phyloP scores from a whole-genome alignment of 2,797 vertebrate genomes.

The Falco columbarius region DNA sequence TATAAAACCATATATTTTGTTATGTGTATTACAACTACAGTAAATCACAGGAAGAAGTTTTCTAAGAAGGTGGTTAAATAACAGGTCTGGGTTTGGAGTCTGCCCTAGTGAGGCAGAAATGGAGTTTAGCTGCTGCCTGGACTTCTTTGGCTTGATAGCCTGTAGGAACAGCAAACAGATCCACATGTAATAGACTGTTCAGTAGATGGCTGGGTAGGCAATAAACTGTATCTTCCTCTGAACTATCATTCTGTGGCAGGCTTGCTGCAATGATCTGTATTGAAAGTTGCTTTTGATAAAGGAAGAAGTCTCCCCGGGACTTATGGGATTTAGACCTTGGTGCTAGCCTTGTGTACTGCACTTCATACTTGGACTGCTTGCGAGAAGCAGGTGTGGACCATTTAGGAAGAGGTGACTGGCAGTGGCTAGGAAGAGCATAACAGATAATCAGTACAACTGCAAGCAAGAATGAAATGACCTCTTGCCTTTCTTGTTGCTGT shows the following conservation, averaged over 20 bases:
- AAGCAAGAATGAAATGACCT: not conserved
- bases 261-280: not conserved
- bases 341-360: not conserved
- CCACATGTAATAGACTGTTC: not conserved
- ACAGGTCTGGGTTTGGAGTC: not conserved
- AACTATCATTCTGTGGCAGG: not conserved
- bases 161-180: not conserved
- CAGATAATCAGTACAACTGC: not conserved
- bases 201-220: no score
- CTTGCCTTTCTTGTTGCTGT: not conserved
- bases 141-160: not conserved
- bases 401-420: not conserved
- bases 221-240: not conserved
- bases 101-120: not conserved
- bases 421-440: not conserved
- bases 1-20: not conserved
- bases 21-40: not conserved
- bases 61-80: not conserved
- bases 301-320: not conserved
- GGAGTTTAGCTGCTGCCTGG: not conserved
- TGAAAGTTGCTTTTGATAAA: not conserved
- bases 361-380: not conserved
- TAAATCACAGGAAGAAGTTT: not conserved
- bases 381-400: not conserved
- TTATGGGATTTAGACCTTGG: not conserved